Evolutionary conservation across 30 jellyfish, hydroid and myxozoan species (phyloP), one percentile per base, ranked within the genome.

Genomic region (Aurelia coerulea): DNA sequence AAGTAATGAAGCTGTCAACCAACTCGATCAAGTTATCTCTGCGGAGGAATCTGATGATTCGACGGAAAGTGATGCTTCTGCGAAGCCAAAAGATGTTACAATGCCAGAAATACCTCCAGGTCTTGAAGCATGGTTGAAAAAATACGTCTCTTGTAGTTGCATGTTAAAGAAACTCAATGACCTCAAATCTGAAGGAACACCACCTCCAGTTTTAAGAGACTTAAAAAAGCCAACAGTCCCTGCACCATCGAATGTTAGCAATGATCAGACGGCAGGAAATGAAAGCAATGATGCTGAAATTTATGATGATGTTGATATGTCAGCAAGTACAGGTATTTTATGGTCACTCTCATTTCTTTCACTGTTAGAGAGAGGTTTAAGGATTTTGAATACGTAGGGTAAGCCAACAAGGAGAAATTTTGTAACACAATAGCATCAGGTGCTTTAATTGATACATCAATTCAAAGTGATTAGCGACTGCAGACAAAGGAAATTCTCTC

Each of bases 301-400:
- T 76, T 58, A 76, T 33, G 87, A 76, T 56, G 87, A 76, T 60
- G 87, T 76, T 16, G 32, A 76, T n/a, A 56, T 52, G 14, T 35
- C 35, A 17, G 60, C 72, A 50, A 32, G 0, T 46, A 9, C 56
- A 46, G 56, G 56, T 46, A 46, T 46, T 5, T 3, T 5, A 46
- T 14, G 15, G 6, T 46, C 56, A 4, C 12, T 46, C 14, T 5
- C 56, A 5, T 46, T 42, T 42, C 12, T 46, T 46, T 46, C 12
- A 8, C 51, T 4, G 8, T 13, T 0, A 5, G 15, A 13, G 56
- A 46, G 6, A 9, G 12, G 2, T 46, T 46, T 9, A 46, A 46
- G 56, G 56, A 46, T 46, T 46, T 46, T 46, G 56, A 9, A 46
- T 46, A 6, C 14, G 8, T 5, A 23, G 29, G 29, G 29, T 23